Base-by-base conservation (phyloP, 1,140 invertebrate species). In the Bombus huntii region DNA sequence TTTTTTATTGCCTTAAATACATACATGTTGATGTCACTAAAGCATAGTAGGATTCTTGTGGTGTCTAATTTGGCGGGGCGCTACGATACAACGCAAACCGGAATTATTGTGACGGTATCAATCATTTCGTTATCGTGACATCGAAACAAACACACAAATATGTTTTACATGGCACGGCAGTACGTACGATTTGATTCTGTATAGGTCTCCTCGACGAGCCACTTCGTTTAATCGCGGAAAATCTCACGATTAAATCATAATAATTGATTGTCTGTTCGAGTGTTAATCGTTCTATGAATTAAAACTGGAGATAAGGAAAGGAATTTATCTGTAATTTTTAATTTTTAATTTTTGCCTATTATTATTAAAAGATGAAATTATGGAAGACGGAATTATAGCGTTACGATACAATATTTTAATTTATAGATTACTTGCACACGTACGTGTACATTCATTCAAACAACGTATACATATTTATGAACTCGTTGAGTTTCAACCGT, bases 401-500 rank as follows among this genome's bases (percentile, higher is more conserved):
- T 44, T 39, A 31, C 9, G 31, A 22, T 73, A 31, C 31, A 31
- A 44, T 22, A 73, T 73, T 73, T 1, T 44, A 73, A 73, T 73
- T 44, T 31, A 73, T 73, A 44, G 44, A 73, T 42, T 44, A 39
- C 13, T 5, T 34, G 39, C 1, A 22, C n/a, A 73, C 39, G n/a
- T 73, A 18, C 13, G 71, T 44, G 8, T 44, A 15, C 39, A 44
- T 73, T 28, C n/a, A 22, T 73, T 42, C 39, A 44, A n/a, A 12
- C 71, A 53, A 5, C 39, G 31, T 44, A 31, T 73, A 34, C 71
- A 73, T 73, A 73, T 73, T 44, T 44, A 73, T 73, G 39, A 73
- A 73, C n/a, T 44, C 39, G 71, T 73, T 22, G 39, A 73, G 15
- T 73, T 42, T 72, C 70, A 72, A 42, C 37, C 2, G 37, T 31